phyloP scores from a whole-genome alignment of 2,888 invertebrate species.

The Odontothrips loti region DNA sequence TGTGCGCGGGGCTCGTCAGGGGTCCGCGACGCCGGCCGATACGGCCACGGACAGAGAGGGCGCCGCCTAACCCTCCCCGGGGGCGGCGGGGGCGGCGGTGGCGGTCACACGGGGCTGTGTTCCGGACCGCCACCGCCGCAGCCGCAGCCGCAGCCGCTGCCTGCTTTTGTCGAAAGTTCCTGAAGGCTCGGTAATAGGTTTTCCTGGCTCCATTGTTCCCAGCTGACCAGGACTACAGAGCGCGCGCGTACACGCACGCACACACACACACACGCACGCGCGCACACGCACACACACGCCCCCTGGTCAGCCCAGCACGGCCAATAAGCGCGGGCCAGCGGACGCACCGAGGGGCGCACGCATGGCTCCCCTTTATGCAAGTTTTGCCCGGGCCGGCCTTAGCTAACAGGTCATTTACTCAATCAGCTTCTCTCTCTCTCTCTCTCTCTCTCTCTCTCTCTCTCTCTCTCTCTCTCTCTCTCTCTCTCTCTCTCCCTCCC shows the following conservation, averaged over 20 bases:
- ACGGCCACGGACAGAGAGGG: too few relatives aligned
- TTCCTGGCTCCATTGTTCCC: constrained; percentile 17
- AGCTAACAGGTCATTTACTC: neutral
- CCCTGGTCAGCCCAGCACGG: too few relatives aligned
- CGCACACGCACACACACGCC: neutral
- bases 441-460: neutral
- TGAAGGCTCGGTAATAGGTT: constrained; percentile 14
- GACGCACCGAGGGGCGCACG: too few relatives aligned
- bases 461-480: neutral
- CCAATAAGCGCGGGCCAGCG: too few relatives aligned
- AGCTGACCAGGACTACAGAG: neutral
- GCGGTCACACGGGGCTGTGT: too few relatives aligned
- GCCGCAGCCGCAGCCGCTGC: neutral
- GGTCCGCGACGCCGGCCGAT: too few relatives aligned
- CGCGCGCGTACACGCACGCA: neutral
- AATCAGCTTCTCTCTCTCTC: neutral
- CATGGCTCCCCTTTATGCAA: neutral
- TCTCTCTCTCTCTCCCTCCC: too few relatives aligned
- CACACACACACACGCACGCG: neutral
- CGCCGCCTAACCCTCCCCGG: too few relatives aligned
- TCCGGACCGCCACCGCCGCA: neutral
- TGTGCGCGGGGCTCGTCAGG: too few relatives aligned
- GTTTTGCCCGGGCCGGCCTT: neutral
- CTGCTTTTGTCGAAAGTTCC: constrained; percentile 21
- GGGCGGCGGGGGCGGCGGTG: too few relatives aligned